Evolutionary conservation across 2,113 vertebrate species (phyloP).

Genomic region (Pterocles orientalis): DNA sequence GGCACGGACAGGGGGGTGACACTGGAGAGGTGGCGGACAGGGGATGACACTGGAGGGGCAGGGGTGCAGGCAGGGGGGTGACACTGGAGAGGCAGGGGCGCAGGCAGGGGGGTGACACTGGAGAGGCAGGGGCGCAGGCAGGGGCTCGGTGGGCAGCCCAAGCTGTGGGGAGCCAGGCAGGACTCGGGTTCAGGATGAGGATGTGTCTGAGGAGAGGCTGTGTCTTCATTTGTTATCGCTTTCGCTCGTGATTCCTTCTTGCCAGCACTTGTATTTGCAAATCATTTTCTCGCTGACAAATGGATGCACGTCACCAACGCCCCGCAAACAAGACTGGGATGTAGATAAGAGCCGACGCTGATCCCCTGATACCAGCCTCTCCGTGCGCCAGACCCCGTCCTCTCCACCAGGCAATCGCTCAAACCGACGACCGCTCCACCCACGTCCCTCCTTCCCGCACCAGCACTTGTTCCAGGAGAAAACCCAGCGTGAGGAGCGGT

Average conservation of each 20-base stretch:
- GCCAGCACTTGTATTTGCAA: not conserved
- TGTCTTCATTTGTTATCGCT: not conserved
- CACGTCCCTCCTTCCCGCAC: not conserved
- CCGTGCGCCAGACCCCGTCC: not conserved
- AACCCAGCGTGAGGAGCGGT: not conserved
- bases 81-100: no score
- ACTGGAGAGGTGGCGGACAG: no score
- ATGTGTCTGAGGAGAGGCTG: not conserved
- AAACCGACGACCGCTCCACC: not conserved
- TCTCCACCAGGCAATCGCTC: not conserved
- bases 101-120: no score
- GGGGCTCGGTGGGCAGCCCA: fast-evolving
- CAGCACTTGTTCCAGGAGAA: not conserved
- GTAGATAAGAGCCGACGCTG: not conserved
- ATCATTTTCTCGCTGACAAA: not conserved
- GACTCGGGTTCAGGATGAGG: not conserved
- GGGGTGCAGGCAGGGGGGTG: no score
- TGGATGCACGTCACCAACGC: not conserved
- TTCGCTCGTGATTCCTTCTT: not conserved
- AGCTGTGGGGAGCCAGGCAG: not conserved
- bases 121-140: no score
- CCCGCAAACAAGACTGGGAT: not conserved
- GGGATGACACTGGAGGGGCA: no score
- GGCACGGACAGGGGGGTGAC: no score
- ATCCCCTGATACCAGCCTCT: not conserved